Base-by-base conservation (phyloP, 2,888 invertebrate genomes). In the Hirtodrosophila cameraria region DNA sequence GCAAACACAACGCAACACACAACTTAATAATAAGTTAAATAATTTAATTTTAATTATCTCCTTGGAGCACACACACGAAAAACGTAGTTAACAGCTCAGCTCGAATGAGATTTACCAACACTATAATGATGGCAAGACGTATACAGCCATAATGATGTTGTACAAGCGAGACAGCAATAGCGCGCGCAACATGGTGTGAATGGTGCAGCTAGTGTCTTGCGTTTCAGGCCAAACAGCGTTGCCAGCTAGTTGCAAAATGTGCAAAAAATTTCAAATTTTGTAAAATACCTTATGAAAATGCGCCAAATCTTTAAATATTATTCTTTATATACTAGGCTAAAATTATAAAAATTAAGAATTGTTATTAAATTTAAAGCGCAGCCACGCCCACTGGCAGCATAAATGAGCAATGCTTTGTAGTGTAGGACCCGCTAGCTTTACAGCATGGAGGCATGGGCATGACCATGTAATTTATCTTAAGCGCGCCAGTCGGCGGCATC, bases 11-110 rank as follows among this genome's bases (percentile, higher is more conserved):
- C 39, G 54, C 35, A 57, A 57, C 57, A 60, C 84, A 61, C 60
- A 80, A 80, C 80, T 81, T 80, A 84, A 80, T 84, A 75, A 80
- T 78, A 84, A 80, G 73, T 75, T 70, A 80, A 84, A 80, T 80
- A 80, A 80, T 80, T 80, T 67, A 78, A 75, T 78, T 80, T 78
- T 75, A 80, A 79, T 79, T 83, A 79, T 83, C 75, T 79, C 74
- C 28, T 73, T n/a, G 74, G 77, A 79, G 59, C 76, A 80, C 80
- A 80, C 80, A 83, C 84, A 77, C 85, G 71, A 71, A 68, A 82
- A 79, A 76, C 75, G 79, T 78, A 79, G 82, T 76, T 79, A 71
- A 68, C 71, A 62, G 67, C 63, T 54, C 53, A 62, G 55, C 38
- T 53, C 45, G 23, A 23, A 49, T 57, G 57, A 71, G 49, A 59